These are phyloP conservation scores for Myotis findleyi DNA, from an alignment of 2,797 vertebrate genomes.

Conservation along the genomic window DNA sequence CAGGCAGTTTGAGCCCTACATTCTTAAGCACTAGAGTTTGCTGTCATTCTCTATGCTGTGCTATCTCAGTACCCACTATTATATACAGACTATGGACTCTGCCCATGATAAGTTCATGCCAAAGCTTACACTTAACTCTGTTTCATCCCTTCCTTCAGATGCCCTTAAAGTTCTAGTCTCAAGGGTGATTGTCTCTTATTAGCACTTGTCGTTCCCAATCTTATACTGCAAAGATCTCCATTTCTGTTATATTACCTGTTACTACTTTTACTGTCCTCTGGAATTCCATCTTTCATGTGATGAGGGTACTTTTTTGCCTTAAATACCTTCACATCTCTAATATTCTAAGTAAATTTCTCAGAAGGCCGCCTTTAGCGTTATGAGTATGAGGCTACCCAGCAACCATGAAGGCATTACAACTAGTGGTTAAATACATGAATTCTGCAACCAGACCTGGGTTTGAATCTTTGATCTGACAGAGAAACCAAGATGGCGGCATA, in stretches of 20 bases:
- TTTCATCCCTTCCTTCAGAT: neutral
- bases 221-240: neutral
- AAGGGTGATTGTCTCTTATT: neutral
- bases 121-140: neutral
- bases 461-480: neutral
- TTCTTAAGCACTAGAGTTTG: neutral
- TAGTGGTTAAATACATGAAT: neutral
- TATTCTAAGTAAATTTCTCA: conserved; percentile 36
- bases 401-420: neutral
- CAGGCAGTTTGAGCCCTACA: neutral
- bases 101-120: neutral
- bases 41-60: neutral
- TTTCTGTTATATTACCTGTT: conserved; percentile 23
- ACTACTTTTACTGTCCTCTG: conserved; percentile 9
- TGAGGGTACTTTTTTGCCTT: neutral
- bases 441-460: neutral
- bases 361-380: neutral
- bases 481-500: too few species aligned
- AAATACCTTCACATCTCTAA: neutral
- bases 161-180: neutral
- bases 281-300: conserved; percentile 13
- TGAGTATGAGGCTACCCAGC: neutral
- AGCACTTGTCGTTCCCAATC: neutral
- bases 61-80: neutral
- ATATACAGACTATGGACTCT: neutral